Base-by-base conservation (phyloP, 2,888 invertebrate genomes). In the Anorthoa munda region DNA sequence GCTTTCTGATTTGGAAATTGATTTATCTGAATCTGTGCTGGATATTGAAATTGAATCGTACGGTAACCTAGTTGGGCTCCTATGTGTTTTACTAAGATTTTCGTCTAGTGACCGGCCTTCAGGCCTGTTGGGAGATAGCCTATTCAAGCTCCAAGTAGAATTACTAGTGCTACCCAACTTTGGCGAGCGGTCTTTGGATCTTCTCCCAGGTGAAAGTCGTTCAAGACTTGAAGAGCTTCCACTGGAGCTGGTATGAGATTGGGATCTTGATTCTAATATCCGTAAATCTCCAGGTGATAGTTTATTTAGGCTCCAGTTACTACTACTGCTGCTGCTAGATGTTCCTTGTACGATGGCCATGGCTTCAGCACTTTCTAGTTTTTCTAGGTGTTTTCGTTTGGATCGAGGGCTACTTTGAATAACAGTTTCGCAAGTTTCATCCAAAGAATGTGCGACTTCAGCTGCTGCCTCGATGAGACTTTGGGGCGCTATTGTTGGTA, bases 351-450 rank as follows among this genome's bases (percentile, higher is more conserved):
- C 93, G 56, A 96, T 95, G 13, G 95, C 94, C 86, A 95, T 92
- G 21, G 95, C 92, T 70, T 96, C 96, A 26, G 94, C 90, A 80
- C 95, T 95, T 87, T 97, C 97, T 23, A 96, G 88, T 87, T 96
- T 94, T 77, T 97, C 97, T 2, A 97, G 87, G 59, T 97, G 94
- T 89, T 94, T 96, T 79, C 97, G 90, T 85, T 96, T 96, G 1
- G 96, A 94, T 80, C 96, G 92, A 46, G 97, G 97, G 87, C 97
- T 97, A 21, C 97, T 97, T 90, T 97, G 97, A 72, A 97, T 97
- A 0, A 97, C 97, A 50, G 97, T 97, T 89, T 97, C 98, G 26
- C 97, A 97, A 1, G 98, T 97, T 88, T 97, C 97, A 86, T 98
- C 98, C 61, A 97, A 89, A 2, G 97, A 97, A 84, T 97, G 97